Evolutionary conservation across 64 coral and sea anemone genomes (phyloP), one percentile per base, ranked within the genome.

Genomic region (Montipora foliosa): DNA sequence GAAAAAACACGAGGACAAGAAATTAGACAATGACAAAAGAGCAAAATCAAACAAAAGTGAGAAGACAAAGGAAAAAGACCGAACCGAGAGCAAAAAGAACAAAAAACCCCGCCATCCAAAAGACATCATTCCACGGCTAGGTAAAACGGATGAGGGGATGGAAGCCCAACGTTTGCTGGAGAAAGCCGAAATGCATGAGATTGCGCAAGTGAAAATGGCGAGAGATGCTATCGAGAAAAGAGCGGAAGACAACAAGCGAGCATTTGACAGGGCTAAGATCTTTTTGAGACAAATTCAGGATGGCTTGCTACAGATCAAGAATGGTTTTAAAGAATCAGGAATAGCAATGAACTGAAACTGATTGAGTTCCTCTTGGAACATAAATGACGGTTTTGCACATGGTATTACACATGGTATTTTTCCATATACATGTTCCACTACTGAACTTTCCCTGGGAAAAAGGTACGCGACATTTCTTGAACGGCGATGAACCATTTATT

Each of bases 171-270:
- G 45, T 50, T 71, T 86, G 37, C 17, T 86, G 64, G 76, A 11
- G 16, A 49, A 71, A 0, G 46, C 47, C 48, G 62, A 86, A 86
- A 50, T 21, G 21, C 10, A 50, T n/a, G 64, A 71, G 64, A 71
- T 12, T 13, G n/a, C 70, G 4, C 45, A 86, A 71, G 64, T 86
- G n/a, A 50, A 86, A 86, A 69, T 3, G 17, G 66, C 82, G 5
- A 71, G 67, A 50, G 82, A 86, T 72, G 82, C 16, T 52, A 86
- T 86, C 17, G 44, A 86, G 45, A 48, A 86, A 46, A 86, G 47
- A 72, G 19, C 82, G 20, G 61, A 71, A 25, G 66, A 48, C 46
- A 86, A 50, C 64, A 72, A 86, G 64, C 44, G 82, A 24, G 66
- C 82, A 4, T 8, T 86, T 48, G 47, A 71, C 68, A 86, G 66